These are phyloP conservation scores for Pantherophis vulpinus DNA, from an alignment of 2,797 vertebrate species.

Conservation along the genomic window DNA sequence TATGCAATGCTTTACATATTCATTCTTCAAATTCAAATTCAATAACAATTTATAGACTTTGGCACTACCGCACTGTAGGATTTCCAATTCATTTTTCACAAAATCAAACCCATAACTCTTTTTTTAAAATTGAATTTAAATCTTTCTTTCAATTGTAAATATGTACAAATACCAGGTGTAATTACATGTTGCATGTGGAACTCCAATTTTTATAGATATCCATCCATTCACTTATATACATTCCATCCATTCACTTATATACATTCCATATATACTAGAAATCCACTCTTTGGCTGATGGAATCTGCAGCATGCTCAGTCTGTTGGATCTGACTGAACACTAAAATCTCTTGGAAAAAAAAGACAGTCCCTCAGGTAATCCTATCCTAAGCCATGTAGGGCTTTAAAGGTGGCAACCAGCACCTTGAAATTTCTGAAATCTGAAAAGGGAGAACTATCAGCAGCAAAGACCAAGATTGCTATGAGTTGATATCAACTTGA, in stretches of 20 bases:
- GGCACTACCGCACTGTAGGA: background rate
- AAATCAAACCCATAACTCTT: background rate
- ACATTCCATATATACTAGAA: background rate
- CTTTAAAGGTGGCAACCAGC: background rate
- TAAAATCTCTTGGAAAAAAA: background rate
- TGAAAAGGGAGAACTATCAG: background rate
- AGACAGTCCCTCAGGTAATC: background rate
- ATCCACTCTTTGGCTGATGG: background rate
- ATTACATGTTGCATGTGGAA: background rate
- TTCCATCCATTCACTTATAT: background rate
- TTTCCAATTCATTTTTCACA: background rate
- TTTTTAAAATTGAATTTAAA: background rate
- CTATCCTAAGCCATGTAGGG: background rate
- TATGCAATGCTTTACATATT: background rate
- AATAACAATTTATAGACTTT: background rate
- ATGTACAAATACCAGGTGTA: slow-evolving; percentile 1
- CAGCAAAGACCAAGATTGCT: background rate
- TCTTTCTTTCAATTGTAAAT: background rate
- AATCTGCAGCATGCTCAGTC: background rate
- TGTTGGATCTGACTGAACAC: background rate
- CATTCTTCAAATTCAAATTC: background rate
- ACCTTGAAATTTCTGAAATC: background rate
- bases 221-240: background rate
- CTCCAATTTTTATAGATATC: background rate
- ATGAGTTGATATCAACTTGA: background rate